Conservation (phyloP, 2,888 invertebrate species). For the Apotomis capreana region DNA sequence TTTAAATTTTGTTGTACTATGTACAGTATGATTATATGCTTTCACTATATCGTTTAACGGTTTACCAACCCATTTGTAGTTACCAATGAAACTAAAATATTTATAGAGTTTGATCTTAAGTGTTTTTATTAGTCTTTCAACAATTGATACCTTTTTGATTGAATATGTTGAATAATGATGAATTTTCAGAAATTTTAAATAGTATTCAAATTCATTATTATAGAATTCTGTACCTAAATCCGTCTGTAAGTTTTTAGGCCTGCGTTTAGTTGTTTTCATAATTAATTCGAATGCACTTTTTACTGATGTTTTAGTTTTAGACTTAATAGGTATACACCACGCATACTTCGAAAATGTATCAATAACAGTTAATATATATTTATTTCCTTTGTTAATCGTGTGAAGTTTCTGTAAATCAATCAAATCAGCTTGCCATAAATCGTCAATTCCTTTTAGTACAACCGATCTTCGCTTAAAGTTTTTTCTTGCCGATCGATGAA, state of each 20-base stretch:
- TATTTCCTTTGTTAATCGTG: neutral
- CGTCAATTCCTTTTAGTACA: neutral
- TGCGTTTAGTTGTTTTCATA: neutral
- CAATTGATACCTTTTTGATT: slow-evolving; percentile 43
- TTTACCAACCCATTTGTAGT: slow-evolving; percentile 39
- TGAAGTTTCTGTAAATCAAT: neutral
- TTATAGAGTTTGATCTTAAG: slow-evolving; percentile 39
- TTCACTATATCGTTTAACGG: slow-evolving; percentile 26
- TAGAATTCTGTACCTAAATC: neutral
- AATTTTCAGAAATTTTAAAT: slow-evolving; percentile 6
- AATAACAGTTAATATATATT: slow-evolving; percentile 5
- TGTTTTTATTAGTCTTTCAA: slow-evolving; percentile 44
- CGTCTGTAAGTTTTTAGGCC: neutral
- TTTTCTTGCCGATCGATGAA: neutral
- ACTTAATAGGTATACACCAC: neutral
- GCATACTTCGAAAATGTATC: slow-evolving; percentile 11
- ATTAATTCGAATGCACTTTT: slow-evolving; percentile 7
- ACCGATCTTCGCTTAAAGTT: neutral
- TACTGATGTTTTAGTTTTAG: neutral
- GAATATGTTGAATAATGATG: slow-evolving; percentile 41
- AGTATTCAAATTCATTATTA: neutral
- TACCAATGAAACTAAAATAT: slow-evolving; percentile 34
- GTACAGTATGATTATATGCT: slow-evolving; percentile 36
- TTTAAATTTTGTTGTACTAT: slow-evolving; percentile 31
- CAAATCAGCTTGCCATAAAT: slow-evolving; percentile 7